A percentile compares a stretch with the other conserved stretches of the same genome.
Conservation (phyloP, 2,797 vertebrate species). For the Argya squamiceps region DNA sequence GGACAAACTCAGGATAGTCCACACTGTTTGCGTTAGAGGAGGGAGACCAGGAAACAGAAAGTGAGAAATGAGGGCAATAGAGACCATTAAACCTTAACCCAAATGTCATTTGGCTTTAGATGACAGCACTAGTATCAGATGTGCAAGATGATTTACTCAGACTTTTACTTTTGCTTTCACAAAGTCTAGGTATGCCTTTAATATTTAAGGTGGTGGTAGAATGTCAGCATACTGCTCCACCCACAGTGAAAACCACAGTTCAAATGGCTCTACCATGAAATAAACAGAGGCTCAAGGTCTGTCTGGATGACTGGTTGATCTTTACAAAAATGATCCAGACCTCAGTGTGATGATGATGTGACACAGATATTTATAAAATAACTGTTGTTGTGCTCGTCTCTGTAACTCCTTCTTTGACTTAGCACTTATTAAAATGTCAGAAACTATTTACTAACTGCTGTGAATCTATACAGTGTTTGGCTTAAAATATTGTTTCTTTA, state of each 20-base stretch:
- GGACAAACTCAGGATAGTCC: background rate
- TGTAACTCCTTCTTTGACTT: background rate
- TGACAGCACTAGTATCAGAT: background rate
- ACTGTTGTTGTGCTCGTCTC: background rate
- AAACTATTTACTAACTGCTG: background rate
- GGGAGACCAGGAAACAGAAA: background rate
- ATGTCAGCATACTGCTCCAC: background rate
- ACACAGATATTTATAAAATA: background rate
- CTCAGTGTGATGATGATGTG: background rate
- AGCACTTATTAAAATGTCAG: background rate
- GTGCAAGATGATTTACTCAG: background rate
- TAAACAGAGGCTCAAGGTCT: background rate
- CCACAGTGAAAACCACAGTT: background rate
- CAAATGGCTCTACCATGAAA: background rate
- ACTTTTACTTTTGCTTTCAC: background rate
- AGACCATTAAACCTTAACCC: background rate
- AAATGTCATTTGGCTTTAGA: background rate
- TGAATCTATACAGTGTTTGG: background rate
- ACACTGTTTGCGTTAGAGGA: fast-evolving
- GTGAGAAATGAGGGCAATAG: background rate
- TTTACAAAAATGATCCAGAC: background rate
- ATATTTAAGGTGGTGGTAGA: background rate
- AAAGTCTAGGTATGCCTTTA: background rate
- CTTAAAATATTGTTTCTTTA: background rate
- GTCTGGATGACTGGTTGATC: background rate